phyloP scores from a whole-genome alignment of 1,140 invertebrate species.

The Littorina saxatilis region DNA sequence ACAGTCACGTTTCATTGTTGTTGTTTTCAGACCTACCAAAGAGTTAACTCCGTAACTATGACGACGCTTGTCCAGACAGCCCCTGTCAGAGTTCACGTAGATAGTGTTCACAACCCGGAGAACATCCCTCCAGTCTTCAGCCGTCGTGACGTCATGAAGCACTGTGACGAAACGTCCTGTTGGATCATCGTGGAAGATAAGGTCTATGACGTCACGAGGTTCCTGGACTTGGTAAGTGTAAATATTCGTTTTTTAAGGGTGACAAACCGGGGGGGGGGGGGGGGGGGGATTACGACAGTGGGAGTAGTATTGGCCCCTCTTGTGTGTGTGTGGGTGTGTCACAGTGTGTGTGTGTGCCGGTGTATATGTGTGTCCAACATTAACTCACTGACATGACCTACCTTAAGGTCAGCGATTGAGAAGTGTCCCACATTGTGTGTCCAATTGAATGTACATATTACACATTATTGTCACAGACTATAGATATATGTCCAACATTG shows the following conservation, averaged over 20 bases:
- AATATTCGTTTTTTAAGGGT: no score
- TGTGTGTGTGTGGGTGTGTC: not conserved
- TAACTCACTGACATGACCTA: no score
- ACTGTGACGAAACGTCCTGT: slow-evolving; percentile 60
- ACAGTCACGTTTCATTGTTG: not conserved
- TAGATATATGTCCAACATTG: no score
- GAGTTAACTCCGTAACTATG: not conserved
- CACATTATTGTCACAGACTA: no score
- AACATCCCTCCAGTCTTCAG: slow-evolving; percentile 42
- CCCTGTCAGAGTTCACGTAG: not conserved
- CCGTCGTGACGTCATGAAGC: slow-evolving; percentile 59
- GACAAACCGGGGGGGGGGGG: not conserved
- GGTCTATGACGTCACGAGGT: slow-evolving; percentile 71
- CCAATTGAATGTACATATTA: no score
- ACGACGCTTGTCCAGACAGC: not conserved
- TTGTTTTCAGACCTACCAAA: not conserved
- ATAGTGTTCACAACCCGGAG: slow-evolving; percentile 12
- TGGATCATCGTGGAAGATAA: slow-evolving; percentile 68
- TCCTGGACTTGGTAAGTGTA: slow-evolving; percentile 66
- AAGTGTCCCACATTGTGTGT: no score
- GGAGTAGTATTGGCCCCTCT: no score
- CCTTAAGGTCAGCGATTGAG: no score
- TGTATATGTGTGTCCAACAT: slow-evolving; percentile 4
- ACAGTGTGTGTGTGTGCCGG: not conserved
- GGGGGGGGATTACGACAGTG: not conserved